Percentiles rank a stretch among this genome's conserved stretches.
Conservation (phyloP, 2,113 vertebrate species). For the Neopipo cinnamomea region DNA sequence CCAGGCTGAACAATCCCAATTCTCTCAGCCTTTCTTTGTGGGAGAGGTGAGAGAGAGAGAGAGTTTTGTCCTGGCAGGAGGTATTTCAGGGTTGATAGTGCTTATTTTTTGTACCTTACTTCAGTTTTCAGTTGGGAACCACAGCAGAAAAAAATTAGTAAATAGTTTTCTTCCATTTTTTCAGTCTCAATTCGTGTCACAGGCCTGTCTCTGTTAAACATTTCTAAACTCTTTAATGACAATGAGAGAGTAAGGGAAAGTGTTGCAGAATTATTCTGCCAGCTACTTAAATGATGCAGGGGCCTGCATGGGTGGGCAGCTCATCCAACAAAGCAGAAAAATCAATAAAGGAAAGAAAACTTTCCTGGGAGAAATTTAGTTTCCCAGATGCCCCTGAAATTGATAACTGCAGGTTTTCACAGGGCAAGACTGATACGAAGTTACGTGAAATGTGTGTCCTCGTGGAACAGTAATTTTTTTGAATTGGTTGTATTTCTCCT, state of each 20-base stretch:
- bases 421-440: not conserved
- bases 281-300: not conserved
- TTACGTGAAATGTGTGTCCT: not conserved
- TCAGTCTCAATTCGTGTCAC: not conserved
- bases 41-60: not conserved
- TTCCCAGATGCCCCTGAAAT: not conserved
- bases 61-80: not conserved
- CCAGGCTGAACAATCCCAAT: not conserved
- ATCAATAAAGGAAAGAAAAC: not conserved
- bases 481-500: not conserved
- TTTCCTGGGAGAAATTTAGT: not conserved
- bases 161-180: not conserved
- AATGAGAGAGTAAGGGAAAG: not conserved
- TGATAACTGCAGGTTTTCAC: not conserved
- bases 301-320: fast-evolving
- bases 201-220: not conserved
- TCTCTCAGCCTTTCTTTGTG: not conserved
- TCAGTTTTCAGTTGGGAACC: not conserved
- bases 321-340: not conserved
- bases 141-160: not conserved
- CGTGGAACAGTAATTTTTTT: not conserved
- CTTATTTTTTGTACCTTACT: not conserved
- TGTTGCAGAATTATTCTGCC: not conserved
- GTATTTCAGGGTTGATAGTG: not conserved
- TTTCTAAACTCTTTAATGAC: not conserved